phyloP scores from a whole-genome alignment of 2,797 vertebrate genomes.

The Lepus oiostolus region DNA sequence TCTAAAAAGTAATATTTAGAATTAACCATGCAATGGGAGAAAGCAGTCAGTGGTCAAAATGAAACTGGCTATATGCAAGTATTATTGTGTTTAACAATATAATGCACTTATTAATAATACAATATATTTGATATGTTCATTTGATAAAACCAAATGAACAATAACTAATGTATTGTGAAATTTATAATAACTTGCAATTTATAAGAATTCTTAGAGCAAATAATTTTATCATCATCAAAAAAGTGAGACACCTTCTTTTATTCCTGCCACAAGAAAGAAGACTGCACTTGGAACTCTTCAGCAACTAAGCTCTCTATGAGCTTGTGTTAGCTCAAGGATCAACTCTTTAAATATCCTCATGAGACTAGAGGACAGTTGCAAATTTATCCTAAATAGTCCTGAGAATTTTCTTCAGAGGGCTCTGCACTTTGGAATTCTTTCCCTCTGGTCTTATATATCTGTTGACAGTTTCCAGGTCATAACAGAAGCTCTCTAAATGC shows the following conservation, averaged over 20 bases:
- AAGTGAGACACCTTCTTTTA: conserved; percentile 28
- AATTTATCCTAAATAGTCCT: conserved; percentile 38
- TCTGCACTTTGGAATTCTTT: conserved; percentile 45
- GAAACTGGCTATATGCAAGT: conserved; percentile 44
- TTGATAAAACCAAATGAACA: not conserved
- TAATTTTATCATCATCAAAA: conserved; percentile 65
- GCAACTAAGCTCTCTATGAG: conserved; percentile 56
- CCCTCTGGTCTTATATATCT: conserved; percentile 22
- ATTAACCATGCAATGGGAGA: conserved; percentile 59
- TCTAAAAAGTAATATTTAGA: conserved; percentile 56
- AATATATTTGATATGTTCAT: not conserved
- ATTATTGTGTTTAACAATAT: not conserved
- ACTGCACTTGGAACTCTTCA: conserved; percentile 18
- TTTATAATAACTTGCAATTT: not conserved
- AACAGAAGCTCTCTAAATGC: conserved; percentile 40
- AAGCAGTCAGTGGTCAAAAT: conserved; percentile 39
- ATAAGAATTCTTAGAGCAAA: conserved; percentile 63
- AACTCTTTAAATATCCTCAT: conserved; percentile 42
- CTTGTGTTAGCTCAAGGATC: conserved; percentile 57
- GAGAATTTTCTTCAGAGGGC: conserved; percentile 52
- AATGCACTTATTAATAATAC: conserved; percentile 29
- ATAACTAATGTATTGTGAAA: not conserved
- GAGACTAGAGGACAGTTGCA: conserved; percentile 21
- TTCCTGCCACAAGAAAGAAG: conserved; percentile 53
- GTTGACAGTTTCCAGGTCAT: conserved; percentile 45